These are phyloP conservation scores for Archips xylosteana DNA, from an alignment of 2,888 invertebrate genomes.

Conservation along the genomic window DNA sequence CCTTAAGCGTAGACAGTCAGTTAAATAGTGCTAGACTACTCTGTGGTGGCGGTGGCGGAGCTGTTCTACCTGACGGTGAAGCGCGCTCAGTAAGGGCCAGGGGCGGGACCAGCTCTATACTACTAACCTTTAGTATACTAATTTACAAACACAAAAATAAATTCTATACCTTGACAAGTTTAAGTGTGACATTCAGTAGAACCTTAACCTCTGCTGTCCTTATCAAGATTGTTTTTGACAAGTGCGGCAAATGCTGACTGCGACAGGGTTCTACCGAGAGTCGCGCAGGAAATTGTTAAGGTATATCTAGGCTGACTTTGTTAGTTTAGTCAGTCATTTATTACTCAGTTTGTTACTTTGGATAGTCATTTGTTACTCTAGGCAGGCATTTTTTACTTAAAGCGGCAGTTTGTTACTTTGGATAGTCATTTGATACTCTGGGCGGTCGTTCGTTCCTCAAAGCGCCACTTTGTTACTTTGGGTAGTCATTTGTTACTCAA, in stretches of 20 bases:
- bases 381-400: background rate
- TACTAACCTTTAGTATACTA: conserved; percentile 91
- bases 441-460: background rate
- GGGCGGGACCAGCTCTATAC: conserved; percentile 92
- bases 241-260: no score
- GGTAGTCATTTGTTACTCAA: background rate
- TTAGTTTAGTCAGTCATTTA: background rate
- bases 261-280: no score
- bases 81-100: conserved; percentile 84
- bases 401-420: background rate
- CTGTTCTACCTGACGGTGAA: conserved; percentile 94
- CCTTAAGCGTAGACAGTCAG: no score
- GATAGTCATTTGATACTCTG: no score
- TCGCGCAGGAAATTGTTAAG: no score
- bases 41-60: conserved; percentile 93
- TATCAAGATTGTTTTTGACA: no score
- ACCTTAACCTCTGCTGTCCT: no score
- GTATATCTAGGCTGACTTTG: background rate
- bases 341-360: background rate
- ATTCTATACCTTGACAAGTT: no score
- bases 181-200: no score
- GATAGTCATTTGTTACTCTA: background rate
- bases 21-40: conserved; percentile 92
- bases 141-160: no score
- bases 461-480: background rate